These are phyloP conservation scores for Strigops habroptila DNA, from an alignment of 2,113 vertebrate species.

Conservation along the genomic window DNA sequence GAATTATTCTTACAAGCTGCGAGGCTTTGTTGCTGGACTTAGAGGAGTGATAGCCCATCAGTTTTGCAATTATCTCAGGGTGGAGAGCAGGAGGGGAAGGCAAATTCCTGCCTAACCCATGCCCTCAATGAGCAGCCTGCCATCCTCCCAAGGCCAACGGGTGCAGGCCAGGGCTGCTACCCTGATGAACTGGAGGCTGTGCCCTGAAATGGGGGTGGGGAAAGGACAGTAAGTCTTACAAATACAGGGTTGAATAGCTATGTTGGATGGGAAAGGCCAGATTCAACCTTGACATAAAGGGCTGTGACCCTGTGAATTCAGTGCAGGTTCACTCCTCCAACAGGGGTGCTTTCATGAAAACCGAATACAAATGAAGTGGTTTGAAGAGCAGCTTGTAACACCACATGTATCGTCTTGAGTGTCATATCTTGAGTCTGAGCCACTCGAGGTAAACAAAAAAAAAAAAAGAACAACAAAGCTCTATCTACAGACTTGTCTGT, in stretches of 20 bases:
- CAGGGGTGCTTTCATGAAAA: not conserved
- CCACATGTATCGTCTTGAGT: not conserved
- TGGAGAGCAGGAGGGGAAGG: not conserved
- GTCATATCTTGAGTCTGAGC: not conserved
- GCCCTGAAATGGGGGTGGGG: not conserved
- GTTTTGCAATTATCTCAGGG: not conserved
- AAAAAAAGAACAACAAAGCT: not conserved
- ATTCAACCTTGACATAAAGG: not conserved
- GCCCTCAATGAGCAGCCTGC: not conserved
- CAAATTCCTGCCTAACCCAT: not conserved
- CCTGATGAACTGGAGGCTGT: not conserved
- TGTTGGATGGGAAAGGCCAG: not conserved
- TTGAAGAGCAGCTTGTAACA: not conserved
- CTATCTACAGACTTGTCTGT: not conserved
- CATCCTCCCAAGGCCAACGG: not conserved
- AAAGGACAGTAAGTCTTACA: not conserved
- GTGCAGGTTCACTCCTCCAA: not conserved
- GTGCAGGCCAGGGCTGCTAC: not conserved
- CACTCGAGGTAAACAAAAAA: not conserved
- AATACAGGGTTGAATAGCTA: not conserved
- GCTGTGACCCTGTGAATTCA: not conserved
- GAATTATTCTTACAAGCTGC: slow-evolving; percentile 14
- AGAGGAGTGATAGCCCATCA: not conserved
- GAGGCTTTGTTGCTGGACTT: slow-evolving; percentile 23
- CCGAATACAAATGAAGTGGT: not conserved